These are phyloP conservation scores for Peucedramus taeniatus DNA, from an alignment of 2,113 vertebrate genomes.

Conservation along the genomic window DNA sequence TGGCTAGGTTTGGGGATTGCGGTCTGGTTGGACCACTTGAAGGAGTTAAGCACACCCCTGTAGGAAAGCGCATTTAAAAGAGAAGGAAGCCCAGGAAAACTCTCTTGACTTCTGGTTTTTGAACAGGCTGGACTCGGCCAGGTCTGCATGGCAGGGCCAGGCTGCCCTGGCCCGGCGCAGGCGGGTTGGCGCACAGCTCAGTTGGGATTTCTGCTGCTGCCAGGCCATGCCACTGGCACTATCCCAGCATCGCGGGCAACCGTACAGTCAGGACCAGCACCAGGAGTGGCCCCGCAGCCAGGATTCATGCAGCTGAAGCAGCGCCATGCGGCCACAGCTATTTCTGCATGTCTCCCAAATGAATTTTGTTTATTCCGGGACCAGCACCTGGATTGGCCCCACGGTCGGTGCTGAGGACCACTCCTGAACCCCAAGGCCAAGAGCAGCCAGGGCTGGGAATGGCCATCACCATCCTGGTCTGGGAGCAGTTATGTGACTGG, in stretches of 20 bases:
- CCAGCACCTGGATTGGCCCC: not conserved
- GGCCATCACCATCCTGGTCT: not conserved
- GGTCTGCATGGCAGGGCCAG: not conserved
- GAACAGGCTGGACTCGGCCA: not conserved
- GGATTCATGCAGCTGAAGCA: not conserved
- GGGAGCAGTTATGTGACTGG: not conserved
- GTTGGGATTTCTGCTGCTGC: not conserved
- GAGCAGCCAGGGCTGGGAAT: not conserved
- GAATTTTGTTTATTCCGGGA: not conserved
- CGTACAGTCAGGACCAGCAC: not conserved
- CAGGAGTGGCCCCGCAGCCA: not conserved
- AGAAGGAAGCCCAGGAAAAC: not conserved
- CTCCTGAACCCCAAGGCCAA: not conserved
- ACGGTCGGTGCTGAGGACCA: not conserved
- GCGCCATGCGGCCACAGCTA: accelerated
- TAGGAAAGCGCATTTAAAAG: not conserved
- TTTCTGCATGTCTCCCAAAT: not conserved
- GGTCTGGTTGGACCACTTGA: not conserved
- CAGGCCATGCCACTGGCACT: not conserved
- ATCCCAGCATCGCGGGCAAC: not conserved
- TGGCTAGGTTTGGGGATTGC: not conserved
- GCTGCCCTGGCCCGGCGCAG: not conserved
- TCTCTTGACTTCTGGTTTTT: not conserved
- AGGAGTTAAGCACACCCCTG: not conserved
- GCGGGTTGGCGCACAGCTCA: not conserved